These are phyloP conservation scores for Tolypeutes matacus DNA, from an alignment of 2,797 vertebrate species.

Conservation along the genomic window DNA sequence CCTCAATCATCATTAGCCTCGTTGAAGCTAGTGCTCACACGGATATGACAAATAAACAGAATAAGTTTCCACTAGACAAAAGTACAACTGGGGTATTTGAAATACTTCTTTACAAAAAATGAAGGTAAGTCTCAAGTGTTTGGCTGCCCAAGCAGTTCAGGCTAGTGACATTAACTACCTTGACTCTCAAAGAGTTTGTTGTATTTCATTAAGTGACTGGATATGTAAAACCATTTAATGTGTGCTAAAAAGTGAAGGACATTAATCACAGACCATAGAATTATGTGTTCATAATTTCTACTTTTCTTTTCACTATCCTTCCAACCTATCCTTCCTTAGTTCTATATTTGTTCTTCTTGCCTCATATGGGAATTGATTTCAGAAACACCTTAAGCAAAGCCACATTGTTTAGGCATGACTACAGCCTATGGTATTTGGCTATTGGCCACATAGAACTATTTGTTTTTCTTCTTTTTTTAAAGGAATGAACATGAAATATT, in stretches of 20 bases:
- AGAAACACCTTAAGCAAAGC: slow-evolving; percentile 71
- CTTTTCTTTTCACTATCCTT: slow-evolving; percentile 75
- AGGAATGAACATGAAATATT: slow-evolving; percentile 63
- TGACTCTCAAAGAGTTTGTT: slow-evolving; percentile 97
- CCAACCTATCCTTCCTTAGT: slow-evolving; percentile 64
- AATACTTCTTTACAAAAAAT: slow-evolving; percentile 98
- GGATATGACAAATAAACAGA: slow-evolving; percentile 98
- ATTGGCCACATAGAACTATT: slow-evolving; percentile 50
- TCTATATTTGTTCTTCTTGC: slow-evolving; percentile 67
- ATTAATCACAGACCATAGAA: slow-evolving; percentile 82
- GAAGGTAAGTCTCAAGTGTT: slow-evolving; percentile 99
- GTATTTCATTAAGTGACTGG: slow-evolving; percentile 93
- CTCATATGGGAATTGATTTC: slow-evolving; percentile 67
- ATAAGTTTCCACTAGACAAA: slow-evolving; percentile 97
- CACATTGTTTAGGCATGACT: slow-evolving; percentile 64
- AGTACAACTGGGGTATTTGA: slow-evolving; percentile 98
- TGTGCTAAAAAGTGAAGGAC: slow-evolving; percentile 83
- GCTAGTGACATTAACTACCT: slow-evolving; percentile 95
- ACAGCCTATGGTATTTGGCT: slow-evolving; percentile 67
- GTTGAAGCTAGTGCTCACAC: slow-evolving; percentile 98
- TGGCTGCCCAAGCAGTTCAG: slow-evolving; percentile 96
- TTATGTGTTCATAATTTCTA: slow-evolving; percentile 70
- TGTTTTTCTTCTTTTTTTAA: slow-evolving; percentile 50
- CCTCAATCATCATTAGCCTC: slow-evolving; percentile 97
- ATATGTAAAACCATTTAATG: slow-evolving; percentile 71